Conservation (phyloP, 2,888 invertebrate genomes). For the Temnothorax rugatulus region DNA sequence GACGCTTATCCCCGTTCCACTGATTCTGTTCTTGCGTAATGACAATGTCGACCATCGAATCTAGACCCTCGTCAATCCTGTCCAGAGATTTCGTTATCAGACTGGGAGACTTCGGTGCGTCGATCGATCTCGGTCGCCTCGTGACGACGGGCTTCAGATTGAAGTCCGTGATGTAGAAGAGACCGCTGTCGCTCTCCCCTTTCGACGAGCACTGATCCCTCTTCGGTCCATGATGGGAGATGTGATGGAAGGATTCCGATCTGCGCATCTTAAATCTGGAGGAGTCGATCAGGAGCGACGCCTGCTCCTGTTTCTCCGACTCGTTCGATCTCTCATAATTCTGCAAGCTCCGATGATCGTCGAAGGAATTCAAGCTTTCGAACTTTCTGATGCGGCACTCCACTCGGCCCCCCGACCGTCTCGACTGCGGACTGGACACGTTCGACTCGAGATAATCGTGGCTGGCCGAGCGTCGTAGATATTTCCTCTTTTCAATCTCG, state of each 20-base stretch:
- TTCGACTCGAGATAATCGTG: constrained; percentile 82
- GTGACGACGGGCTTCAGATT: constrained; percentile 78
- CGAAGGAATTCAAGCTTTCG: constrained; percentile 83
- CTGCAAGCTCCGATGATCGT: constrained; percentile 79
- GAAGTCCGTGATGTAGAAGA: constrained; percentile 83
- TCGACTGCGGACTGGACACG: constrained; percentile 76
- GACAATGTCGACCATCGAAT: constrained; percentile 91
- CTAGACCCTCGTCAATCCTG: constrained; percentile 91
- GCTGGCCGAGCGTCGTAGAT: constrained; percentile 81
- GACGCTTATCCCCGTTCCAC: constrained; percentile 63
- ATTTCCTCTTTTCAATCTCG: constrained; percentile 81
- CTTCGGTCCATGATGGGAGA: constrained; percentile 67
- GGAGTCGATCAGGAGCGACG: constrained; percentile 43
- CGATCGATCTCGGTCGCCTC: constrained; percentile 69
- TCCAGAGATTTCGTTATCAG: constrained; percentile 92
- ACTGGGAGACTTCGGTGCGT: constrained; percentile 74
- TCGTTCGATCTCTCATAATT: constrained; percentile 69
- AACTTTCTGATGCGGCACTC: constrained; percentile 83
- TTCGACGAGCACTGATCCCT: constrained; percentile 77
- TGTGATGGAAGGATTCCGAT: constrained; percentile 84
- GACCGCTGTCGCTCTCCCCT: constrained; percentile 85
- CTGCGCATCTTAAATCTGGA: constrained; percentile 77
- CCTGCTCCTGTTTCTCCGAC: constrained; percentile 64
- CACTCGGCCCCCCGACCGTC: constrained; percentile 77
- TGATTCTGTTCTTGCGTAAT: constrained; percentile 87